Evolutionary conservation across 1,140 invertebrate genomes (phyloP), one percentile per base, ranked within the genome.

Genomic region (Drosophila quadrilineata): DNA sequence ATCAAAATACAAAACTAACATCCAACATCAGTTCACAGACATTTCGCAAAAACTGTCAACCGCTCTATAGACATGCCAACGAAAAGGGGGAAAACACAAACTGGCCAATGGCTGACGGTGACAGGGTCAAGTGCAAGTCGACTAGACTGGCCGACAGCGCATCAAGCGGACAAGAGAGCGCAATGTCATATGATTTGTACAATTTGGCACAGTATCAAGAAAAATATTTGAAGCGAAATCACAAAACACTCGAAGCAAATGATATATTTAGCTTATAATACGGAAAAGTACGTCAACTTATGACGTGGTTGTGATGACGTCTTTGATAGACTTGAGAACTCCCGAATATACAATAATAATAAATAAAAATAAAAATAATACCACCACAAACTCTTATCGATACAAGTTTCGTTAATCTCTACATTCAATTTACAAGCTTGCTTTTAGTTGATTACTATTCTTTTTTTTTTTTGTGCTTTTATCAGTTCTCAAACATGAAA

Each of bases 341-440:
- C n/a, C n/a, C n/a, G n/a, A n/a, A n/a, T n/a, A n/a, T n/a, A n/a
- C n/a, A n/a, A n/a, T n/a, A n/a, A 6, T 38, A 19, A 12, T 2
- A 9, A 29, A 29, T 4, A 17, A 14, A 28, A 28, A 24, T 8
- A 28, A 6, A 12, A 17, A n/a, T n/a, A n/a, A n/a, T n/a, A n/a
- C n/a, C n/a, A n/a, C n/a, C n/a, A n/a, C n/a, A n/a, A n/a, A n/a
- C n/a, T n/a, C n/a, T n/a, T n/a, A n/a, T n/a, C n/a, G n/a, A n/a
- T n/a, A n/a, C 8, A 19, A 40, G 6, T 41, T 21, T 46, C 26
- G 31, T 46, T 67, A 62, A 60, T 67, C 46, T 45, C 45, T 53
- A n/a, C 14, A 31, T 60, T n/a, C n/a, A 52, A 60, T 66, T 66
- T 59, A 66, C 46, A 60, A 52, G 38, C 46, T 41, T 52, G 29